Base-by-base conservation (phyloP, 2,888 invertebrate species). In the Mythimna albipuncta region DNA sequence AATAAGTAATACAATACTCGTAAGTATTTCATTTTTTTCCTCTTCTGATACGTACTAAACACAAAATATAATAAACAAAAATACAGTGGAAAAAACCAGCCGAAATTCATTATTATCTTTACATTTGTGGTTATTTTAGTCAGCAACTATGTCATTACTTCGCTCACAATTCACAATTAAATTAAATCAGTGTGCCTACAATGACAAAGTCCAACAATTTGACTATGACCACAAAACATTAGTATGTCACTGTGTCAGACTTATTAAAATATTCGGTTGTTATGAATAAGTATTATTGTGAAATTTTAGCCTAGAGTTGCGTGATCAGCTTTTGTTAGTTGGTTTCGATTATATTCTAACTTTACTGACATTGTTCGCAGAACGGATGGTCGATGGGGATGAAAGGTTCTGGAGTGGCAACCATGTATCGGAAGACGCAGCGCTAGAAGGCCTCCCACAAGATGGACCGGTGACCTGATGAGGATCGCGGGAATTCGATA, bases 61-160 rank as follows among this genome's bases (percentile, higher is more conserved):
- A 38, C 38, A 38, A 38, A 38, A 38, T 38, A 7, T 11, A 47
- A 6, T 47, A 47, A 47, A 47, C 13, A 47, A 47, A 16, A 47
- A 47, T 6, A 13, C 47, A 13, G 1, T 13, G 21, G 11, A 26
- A 55, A 13, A 13, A 26, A 21, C 21, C 55, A 13, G 13, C 13
- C 10, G 9, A 52, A 52, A 26, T 6, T 26, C 21, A 57, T 32
- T 57, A n/a, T 57, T 7, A 32, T 26, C 16, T 57, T 6, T n/a
- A n/a, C n/a, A 38, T 59, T 59, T 59, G 59, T 19, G 59, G 59
- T 59, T 38, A 38, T n/a, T 59, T 19, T 38, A n/a, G 32, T 59
- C 11, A 35, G 6, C 7, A 58, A 38, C 10, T 59, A 38, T n/a
- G 59, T 59, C 58, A 35, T 19, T 58, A 19, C 10, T 35, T 58